A percentile compares a stretch with the other conserved stretches of the same genome.
phyloP scores from a whole-genome alignment of 2,113 vertebrate genomes.

The Brachypteracias leptosomus region DNA sequence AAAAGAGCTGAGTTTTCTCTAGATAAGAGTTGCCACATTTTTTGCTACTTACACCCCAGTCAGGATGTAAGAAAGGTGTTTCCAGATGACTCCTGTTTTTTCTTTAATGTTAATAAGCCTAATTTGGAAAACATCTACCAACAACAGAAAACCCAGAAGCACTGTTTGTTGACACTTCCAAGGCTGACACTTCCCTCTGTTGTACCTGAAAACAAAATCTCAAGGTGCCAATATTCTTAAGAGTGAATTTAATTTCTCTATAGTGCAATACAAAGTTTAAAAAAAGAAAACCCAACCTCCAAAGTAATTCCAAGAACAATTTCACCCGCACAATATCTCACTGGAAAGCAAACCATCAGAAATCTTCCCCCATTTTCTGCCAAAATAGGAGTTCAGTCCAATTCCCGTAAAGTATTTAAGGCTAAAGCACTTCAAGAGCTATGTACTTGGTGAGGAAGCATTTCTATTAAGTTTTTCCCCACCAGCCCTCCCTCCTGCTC shows the following conservation, averaged over 20 bases:
- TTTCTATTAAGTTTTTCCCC: neutral
- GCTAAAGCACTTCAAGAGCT: neutral
- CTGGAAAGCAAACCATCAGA: neutral
- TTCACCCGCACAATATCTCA: neutral
- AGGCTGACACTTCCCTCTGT: neutral
- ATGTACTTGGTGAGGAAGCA: neutral
- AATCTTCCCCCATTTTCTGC: neutral
- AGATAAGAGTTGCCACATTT: neutral
- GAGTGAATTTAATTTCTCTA: neutral
- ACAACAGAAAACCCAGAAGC: neutral
- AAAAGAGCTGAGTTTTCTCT: neutral
- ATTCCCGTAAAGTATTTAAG: neutral
- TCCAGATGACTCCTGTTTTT: neutral
- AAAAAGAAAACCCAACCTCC: neutral
- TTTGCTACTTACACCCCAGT: neutral
- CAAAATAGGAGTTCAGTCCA: neutral
- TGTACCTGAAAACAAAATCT: neutral
- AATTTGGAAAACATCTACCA: neutral
- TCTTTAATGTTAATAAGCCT: neutral
- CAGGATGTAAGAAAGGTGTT: neutral
- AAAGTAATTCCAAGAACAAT: neutral
- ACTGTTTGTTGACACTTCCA: neutral
- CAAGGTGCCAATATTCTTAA: neutral
- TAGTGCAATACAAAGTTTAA: neutral
- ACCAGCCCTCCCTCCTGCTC: neutral